Evolutionary conservation across 2,797 vertebrate species (phyloP), one percentile per base, ranked within the genome.

Genomic region (Onychomys torridus): DNA sequence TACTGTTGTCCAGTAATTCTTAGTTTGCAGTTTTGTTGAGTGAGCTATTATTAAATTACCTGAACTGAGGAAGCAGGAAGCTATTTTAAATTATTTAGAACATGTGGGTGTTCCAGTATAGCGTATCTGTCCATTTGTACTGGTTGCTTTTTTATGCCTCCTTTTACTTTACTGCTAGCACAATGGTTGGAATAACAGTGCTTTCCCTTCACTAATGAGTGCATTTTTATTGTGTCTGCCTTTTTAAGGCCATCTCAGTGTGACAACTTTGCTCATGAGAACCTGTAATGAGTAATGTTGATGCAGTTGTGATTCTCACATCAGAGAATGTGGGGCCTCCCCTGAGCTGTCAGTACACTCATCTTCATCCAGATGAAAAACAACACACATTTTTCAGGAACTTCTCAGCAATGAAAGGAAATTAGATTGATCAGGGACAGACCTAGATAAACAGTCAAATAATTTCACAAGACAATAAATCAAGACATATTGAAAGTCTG

Each of bases 61-160:
- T 91, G 82, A 97, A 12, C 55, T 61, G 11, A 95, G 59, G 91
- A 96, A 95, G 0, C 55, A 93, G 40, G 97, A 95, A 84, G 43
- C 95, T 83, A 89, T 90, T 97, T 98, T 97, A 96, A 97, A 97
- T 97, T 97, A 98, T 97, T 97, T 96, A 97, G 92, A 94, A 61
- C 95, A 98, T 96, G 61, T 73, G 91, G 91, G 94, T 86, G 97
- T 98, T 88, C 6, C 97, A 98, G 96, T 95, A 86, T 6, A 93
- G 23, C 2, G 95, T 97, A 97, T 91, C 83, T 88, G 90, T 94
- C 97, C 93, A 89, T 88, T 97, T 97, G 86, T 1, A 95, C 49
- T 79, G n/a, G 95, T 92, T 32, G 96, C 55, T 73, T 89, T 91
- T 96, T 93, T 89, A 95, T 40, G 94, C 40, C 94, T 63, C 92